Evolutionary conservation across 2,113 vertebrate species (phyloP), one percentile per base, ranked within the genome.

Genomic region (Nothobranchius kuhntae): DNA sequence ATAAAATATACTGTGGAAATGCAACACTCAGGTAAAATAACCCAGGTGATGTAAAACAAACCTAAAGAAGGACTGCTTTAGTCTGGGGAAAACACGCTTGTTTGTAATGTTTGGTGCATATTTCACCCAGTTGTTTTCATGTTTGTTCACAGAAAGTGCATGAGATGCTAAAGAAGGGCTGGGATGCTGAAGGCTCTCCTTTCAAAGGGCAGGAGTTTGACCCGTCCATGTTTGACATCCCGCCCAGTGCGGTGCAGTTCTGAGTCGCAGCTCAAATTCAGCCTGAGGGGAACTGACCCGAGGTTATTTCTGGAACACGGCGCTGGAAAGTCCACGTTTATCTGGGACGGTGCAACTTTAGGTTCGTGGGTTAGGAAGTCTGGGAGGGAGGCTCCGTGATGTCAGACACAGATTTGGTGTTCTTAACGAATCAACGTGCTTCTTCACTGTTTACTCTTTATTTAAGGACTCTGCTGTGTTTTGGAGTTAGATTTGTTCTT

Each of bases 161-260:
- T 0, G 95, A 99, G 44, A 98, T 99, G 97, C 93, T 99, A 90
- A 97, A 96, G 93, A 99, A 98, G 80, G 97, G 97, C 84, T 99
- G 98, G 98, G 95, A 99, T 51, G 96, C 95, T 0, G 96, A 99
- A 62, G 98, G 98, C 7, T 99, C 98, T 0, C 98, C 98, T 0
- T 99, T 99, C 90, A 95, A 82, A 42, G 98, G 98, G 61, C 97
- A 99, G 89, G 89, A 93, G 77, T 99, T 99, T 30, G 98, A 99
- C 90, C 97, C 97, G 0, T 90, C 96, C 91, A 92, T 98, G 96
- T 99, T 99, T 68, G 96, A 98, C 93, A 96, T 99, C 92, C 96
- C 96, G 9, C 94, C 96, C 0, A 94, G 96, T 0, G 95, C 97
- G 0, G 96, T 99, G 70, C 97, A 99, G 93, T 99, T 99, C 88